Evolutionary conservation across 2,797 vertebrate species (phyloP), one percentile per base, ranked within the genome.

Genomic region (Borostomias antarcticus): DNA sequence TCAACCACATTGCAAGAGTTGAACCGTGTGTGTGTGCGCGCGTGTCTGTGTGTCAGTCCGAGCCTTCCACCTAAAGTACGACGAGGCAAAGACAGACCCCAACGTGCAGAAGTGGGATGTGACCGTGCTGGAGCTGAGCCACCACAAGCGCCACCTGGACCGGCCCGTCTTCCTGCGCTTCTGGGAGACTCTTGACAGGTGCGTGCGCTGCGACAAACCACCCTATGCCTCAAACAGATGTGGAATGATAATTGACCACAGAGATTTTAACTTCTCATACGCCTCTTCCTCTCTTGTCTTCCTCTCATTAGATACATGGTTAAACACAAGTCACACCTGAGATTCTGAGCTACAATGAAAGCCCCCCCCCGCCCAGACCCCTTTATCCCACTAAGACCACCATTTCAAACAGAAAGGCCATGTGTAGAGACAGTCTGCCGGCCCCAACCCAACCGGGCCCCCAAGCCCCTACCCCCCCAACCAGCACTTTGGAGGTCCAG

Each of bases 71-170:
- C 89, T 99, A 77, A 99, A 99, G 61, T 99, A 98, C 0, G 96
- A 99, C 17, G 98, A 99, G 84, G 96, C 94, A 37, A 96, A 96
- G 74, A 94, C 91, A 17, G 97, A 99, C 87, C 95, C 94, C 65
- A 98, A 99, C 5, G 98, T 99, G 66, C 95, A 97, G 88, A 99
- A 98, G 71, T 99, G 98, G 98, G 97, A 99, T 47, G 98, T 99
- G 10, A 96, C 95, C 15, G 93, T 99, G 67, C 90, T 99, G 91
- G 98, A 99, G 79, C 90, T 99, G 62, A 99, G 98, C 86, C 97
- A 97, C 81, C 97, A 99, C 88, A 94, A 96, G 80, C 93, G 96
- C 37, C 98, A 99, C 76, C 89, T 99, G 85, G 97, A 99, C 88
- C 93, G 96, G 66, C 96, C 97, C 1, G 92, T 98, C 56, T 98